A percentile compares a stretch with the other conserved stretches of the same genome.
These are phyloP conservation scores for Rhamnusium bicolor DNA, from an alignment of 2,888 invertebrate species.

Conservation along the genomic window DNA sequence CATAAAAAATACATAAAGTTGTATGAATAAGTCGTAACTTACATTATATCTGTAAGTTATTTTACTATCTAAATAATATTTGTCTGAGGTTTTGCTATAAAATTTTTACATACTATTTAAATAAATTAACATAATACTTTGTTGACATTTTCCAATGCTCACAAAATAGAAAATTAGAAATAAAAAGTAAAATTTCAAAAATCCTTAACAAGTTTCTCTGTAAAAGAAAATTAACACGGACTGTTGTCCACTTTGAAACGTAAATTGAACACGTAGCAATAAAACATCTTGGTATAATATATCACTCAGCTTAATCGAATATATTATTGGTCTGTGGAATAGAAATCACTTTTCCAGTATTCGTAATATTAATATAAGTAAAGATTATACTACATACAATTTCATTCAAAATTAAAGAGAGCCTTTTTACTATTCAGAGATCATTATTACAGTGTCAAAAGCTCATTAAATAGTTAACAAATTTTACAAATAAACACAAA, in stretches of 20 bases:
- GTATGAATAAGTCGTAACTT: conserved; percentile 31
- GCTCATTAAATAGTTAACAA: no score
- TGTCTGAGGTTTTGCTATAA: conserved; percentile 11
- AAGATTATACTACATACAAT: no score
- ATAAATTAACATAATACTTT: not conserved
- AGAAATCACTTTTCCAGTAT: no score
- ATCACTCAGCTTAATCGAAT: no score
- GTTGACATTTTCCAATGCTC: not conserved
- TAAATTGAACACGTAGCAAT: not conserved
- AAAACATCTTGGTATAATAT: not conserved
- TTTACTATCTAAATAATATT: conserved; percentile 28
- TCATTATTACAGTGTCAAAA: no score
- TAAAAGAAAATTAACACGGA: not conserved
- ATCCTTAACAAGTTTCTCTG: no score
- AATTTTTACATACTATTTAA: not conserved
- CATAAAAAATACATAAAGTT: conserved; percentile 33
- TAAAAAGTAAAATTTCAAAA: no score
- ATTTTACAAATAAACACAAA: no score
- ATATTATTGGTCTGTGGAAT: no score
- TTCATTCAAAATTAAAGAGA: no score
- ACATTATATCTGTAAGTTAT: not conserved
- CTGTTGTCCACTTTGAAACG: not conserved
- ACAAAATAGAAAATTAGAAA: not conserved
- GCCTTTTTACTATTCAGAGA: no score
- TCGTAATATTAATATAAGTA: no score